phyloP scores from a whole-genome alignment of 37 sponge, comb jelly and placozoan species.

The Geodia barretti region DNA sequence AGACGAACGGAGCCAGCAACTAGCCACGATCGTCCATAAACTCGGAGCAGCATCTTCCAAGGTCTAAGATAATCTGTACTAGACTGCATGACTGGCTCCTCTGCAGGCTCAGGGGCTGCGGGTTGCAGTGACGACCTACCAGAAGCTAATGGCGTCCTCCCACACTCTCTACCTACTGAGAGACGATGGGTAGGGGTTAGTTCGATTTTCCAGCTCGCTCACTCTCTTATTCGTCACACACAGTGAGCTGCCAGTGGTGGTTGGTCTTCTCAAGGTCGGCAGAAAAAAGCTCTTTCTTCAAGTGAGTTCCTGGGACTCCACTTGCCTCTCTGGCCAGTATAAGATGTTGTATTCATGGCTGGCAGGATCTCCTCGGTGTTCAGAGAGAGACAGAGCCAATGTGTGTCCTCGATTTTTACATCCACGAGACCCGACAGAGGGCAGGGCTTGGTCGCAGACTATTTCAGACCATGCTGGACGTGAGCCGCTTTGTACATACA shows the following conservation, averaged over 20 bases:
- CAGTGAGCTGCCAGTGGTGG: background rate
- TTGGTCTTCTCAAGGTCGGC: conserved; percentile 92
- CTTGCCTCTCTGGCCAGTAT: too few species aligned
- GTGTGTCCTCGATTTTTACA: conserved; percentile 96
- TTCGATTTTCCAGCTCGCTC: background rate
- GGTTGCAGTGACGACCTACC: conserved; percentile 65
- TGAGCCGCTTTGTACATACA: background rate
- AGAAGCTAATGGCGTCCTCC: conserved; percentile 41
- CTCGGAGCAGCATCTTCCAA: conserved; percentile 79
- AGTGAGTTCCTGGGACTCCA: conserved; percentile 53
- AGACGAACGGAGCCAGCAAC: background rate
- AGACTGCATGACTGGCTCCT: background rate
- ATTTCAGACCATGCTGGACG: conserved; percentile 88
- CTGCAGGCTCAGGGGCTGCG: conserved; percentile 80
- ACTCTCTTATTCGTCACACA: too few species aligned
- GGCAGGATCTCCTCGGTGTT: conserved; percentile 68
- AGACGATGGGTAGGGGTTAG: conserved; percentile 25
- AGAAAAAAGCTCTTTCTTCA: conserved; percentile 79
- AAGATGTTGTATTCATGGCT: too few species aligned
- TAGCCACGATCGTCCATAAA: conserved; percentile 41
- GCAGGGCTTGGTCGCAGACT: conserved; percentile 83
- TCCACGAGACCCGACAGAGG: conserved; percentile 92
- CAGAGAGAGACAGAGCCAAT: conserved; percentile 80
- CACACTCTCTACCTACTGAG: conserved; percentile 72
- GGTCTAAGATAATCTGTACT: conserved; percentile 8